Evolutionary conservation across 1,140 invertebrate species (phyloP).

Genomic region (Coenobita brevimanus): DNA sequence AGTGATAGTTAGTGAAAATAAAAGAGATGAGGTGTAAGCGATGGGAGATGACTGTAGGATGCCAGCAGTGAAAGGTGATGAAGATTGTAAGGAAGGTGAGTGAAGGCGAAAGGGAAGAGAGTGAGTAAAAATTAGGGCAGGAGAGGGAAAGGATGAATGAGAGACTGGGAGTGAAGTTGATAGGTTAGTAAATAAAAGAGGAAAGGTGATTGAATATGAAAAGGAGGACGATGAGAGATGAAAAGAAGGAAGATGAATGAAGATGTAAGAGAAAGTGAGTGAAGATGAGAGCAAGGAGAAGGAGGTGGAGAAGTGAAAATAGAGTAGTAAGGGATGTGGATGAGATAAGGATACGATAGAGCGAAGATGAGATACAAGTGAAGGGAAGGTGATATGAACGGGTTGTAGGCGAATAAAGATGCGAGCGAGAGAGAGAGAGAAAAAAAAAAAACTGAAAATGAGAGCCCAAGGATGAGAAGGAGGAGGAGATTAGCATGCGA

Average conservation of each 20-base stretch:
- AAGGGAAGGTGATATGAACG: not conserved
- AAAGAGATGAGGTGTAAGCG: not conserved
- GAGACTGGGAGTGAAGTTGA: not conserved
- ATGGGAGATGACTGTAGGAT: not conserved
- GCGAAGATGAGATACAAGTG: not conserved
- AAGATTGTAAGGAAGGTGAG: not conserved
- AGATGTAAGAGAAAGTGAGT: no score
- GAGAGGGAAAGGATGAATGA: not conserved
- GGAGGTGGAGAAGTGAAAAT: no score
- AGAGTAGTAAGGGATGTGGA: no score
- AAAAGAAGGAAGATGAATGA: no score
- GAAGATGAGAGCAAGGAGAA: no score
- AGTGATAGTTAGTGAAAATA: not conserved
- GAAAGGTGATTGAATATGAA: no score
- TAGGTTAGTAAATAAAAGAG: not conserved
- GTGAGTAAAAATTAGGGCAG: not conserved
- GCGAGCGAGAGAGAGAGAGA: conserved; percentile 16
- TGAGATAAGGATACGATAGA: no score
- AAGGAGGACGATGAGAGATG: no score
- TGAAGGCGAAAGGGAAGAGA: not conserved
- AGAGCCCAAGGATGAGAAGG: not conserved
- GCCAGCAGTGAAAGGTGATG: not conserved
- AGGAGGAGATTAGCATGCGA: not conserved
- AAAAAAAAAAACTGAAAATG: not conserved
- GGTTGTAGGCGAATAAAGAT: not conserved